Percentiles rank a stretch among this genome's conserved stretches.
Evolutionary conservation across 2,113 vertebrate genomes (phyloP).

Genomic region (Dissostichus mawsoni): DNA sequence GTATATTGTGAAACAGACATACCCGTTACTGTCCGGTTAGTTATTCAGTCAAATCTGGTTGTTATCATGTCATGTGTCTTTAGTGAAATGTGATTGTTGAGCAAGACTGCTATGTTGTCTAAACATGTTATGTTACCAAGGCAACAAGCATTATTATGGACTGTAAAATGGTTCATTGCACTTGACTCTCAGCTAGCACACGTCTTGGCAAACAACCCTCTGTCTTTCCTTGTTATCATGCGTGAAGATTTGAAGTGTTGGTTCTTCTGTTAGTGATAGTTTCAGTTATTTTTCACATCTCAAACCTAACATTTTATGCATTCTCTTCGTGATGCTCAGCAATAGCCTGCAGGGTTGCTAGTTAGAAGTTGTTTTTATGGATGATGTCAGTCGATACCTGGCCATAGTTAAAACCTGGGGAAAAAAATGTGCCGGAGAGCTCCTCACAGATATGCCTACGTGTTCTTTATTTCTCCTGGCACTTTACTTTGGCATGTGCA

Average conservation of each 20-base stretch:
- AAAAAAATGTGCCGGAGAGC: conserved; percentile 7
- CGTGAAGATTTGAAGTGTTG: background rate
- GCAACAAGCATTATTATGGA: conserved; percentile 19
- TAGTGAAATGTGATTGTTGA: conserved; percentile 9
- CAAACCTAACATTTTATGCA: background rate
- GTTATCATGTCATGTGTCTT: conserved; percentile 5
- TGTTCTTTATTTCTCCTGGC: conserved; percentile 40
- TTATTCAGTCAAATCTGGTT: conserved; percentile 29
- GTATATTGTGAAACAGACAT: conserved; percentile 14
- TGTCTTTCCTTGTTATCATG: background rate
- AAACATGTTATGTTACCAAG: conserved; percentile 49
- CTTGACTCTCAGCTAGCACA: conserved; percentile 13
- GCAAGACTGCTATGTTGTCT: background rate
- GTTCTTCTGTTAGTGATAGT: background rate
- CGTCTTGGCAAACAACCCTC: background rate
- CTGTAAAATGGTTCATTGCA: background rate
- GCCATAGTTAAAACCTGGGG: conserved; percentile 7
- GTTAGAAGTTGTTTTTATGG: background rate
- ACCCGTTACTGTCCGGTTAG: conserved; percentile 18
- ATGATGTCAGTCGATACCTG: conserved; percentile 6
- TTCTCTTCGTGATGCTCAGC: background rate
- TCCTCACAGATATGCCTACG: conserved; percentile 5
- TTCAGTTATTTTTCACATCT: background rate
- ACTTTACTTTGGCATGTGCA: conserved; percentile 13
- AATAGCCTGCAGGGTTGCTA: conserved; percentile 7